Conservation (phyloP, 2,888 invertebrate genomes). For the Chrysolina oricalcia region DNA sequence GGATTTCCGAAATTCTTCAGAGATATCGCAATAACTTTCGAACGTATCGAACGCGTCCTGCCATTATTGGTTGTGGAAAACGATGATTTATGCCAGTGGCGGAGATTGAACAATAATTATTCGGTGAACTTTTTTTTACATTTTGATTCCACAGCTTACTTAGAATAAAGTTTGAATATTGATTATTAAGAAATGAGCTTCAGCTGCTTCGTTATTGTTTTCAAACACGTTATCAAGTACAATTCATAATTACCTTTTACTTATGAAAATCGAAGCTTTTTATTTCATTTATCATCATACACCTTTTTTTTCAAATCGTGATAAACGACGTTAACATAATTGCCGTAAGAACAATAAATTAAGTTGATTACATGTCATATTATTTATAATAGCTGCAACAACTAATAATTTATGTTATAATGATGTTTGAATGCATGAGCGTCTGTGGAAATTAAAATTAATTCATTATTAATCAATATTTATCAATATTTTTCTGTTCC, state of each 20-base stretch:
- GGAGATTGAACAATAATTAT: not conserved
- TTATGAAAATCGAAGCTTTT: too few relatives aligned
- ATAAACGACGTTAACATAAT: not conserved
- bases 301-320: not conserved
- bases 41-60: slow-evolving; percentile 39
- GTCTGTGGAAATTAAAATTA: not conserved
- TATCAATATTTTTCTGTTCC: too few relatives aligned
- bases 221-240: too few relatives aligned
- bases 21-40: slow-evolving; percentile 50
- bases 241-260: too few relatives aligned
- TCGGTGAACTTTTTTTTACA: too few relatives aligned
- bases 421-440: not conserved
- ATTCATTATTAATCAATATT: not conserved
- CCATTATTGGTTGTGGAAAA: slow-evolving; percentile 40
- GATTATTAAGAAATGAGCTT: too few relatives aligned
- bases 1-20: slow-evolving; percentile 58
- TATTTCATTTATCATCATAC: not conserved
- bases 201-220: too few relatives aligned
- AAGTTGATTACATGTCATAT: slow-evolving; percentile 5
- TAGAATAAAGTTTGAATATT: too few relatives aligned
- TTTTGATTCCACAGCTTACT: too few relatives aligned
- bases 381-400: slow-evolving; percentile 1
- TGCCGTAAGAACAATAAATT: not conserved
- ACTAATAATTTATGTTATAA: not conserved
- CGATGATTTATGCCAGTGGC: not conserved